A percentile compares a stretch with the other conserved stretches of the same genome.
Evolutionary conservation across 2,888 invertebrate genomes (phyloP).

Genomic region (Harpalus rufipes): DNA sequence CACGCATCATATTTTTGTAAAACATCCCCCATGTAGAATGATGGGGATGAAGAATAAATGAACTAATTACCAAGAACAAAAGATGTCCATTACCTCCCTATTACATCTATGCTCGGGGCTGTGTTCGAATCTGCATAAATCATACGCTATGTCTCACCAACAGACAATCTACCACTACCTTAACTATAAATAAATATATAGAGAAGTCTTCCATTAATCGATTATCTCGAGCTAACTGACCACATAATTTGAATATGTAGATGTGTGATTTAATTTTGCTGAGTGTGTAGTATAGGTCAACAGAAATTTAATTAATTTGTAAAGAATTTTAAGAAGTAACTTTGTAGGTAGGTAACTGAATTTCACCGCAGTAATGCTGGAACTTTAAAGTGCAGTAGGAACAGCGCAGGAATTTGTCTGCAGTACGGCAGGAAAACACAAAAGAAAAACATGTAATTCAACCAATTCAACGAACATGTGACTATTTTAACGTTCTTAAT

Average conservation of each 20-base stretch:
- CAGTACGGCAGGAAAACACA: not conserved
- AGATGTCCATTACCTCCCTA: constrained; percentile 45
- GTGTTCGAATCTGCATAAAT: constrained; percentile 53
- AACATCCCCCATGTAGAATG: too few relatives aligned
- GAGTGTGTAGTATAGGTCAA: not conserved
- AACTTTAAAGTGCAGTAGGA: not conserved
- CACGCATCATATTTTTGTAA: too few relatives aligned
- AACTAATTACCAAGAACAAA: constrained; percentile 54
- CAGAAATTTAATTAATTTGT: not conserved
- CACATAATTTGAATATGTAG: not conserved
- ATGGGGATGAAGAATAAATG: constrained; percentile 32
- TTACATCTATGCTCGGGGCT: not conserved
- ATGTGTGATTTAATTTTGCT: not conserved
- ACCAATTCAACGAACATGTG: not conserved
- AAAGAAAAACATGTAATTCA: not conserved
- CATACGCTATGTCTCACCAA: not conserved
- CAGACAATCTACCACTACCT: not conserved
- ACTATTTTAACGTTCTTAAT: not conserved
- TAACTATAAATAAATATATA: not conserved
- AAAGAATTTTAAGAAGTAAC: not conserved
- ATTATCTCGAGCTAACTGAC: not conserved
- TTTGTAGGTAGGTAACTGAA: not conserved
- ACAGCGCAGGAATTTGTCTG: too few relatives aligned
- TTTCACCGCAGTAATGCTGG: not conserved
- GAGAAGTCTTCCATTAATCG: not conserved